Conservation (phyloP, 2,888 invertebrate genomes). For the Leptinotarsa juncta region DNA sequence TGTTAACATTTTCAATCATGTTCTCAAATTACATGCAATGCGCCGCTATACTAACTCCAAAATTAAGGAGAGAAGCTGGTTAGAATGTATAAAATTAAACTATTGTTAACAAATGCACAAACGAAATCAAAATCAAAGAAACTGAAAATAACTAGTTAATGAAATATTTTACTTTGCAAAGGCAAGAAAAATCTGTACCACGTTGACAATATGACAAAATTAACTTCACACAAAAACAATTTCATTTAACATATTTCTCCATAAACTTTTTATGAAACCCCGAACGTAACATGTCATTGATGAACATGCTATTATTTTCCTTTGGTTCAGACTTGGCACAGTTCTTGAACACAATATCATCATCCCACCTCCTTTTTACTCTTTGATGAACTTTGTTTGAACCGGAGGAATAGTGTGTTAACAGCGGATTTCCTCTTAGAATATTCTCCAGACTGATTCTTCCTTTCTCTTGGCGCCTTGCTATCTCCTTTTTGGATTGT, state of each 20-base stretch:
- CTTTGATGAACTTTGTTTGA: slow-evolving; percentile 83
- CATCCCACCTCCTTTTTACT: slow-evolving; percentile 96
- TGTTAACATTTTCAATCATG: too few relatives aligned
- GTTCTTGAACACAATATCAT: slow-evolving; percentile 99
- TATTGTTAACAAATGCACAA: too few relatives aligned
- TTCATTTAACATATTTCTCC: slow-evolving; percentile 98
- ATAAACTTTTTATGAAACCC: slow-evolving; percentile 99
- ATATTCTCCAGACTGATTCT: slow-evolving; percentile 98
- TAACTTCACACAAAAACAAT: too few relatives aligned
- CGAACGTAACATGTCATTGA: slow-evolving; percentile 97
- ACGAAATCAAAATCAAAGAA: too few relatives aligned
- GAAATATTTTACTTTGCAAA: too few relatives aligned
- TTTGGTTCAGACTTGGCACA: slow-evolving; percentile 95
- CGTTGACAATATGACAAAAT: too few relatives aligned
- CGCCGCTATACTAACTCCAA: too few relatives aligned
- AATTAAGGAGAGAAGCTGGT: too few relatives aligned
- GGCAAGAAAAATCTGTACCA: too few relatives aligned
- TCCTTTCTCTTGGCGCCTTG: slow-evolving; percentile 93
- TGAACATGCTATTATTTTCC: slow-evolving; percentile 87
- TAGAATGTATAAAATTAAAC: too few relatives aligned
- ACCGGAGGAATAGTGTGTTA: slow-evolving; percentile 84
- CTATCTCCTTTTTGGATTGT: slow-evolving; percentile 89
- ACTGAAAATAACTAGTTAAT: too few relatives aligned
- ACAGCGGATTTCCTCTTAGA: slow-evolving; percentile 94
- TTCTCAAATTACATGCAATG: slow-evolving; percentile 85